Conservation (phyloP, 2,113 vertebrate species). For the Dascyllus trimaculatus region DNA sequence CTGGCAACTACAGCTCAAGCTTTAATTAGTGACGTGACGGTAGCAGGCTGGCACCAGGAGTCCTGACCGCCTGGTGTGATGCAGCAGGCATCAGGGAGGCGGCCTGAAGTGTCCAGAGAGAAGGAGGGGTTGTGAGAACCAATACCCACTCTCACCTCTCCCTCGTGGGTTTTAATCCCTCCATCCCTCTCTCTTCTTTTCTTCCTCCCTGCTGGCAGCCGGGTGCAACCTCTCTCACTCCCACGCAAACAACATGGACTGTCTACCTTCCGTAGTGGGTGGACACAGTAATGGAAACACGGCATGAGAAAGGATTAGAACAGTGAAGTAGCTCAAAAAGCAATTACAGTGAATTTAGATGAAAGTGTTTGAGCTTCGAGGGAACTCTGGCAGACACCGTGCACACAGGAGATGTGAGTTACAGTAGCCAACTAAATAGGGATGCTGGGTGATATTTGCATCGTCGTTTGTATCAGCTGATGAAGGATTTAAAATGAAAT, state of each 20-base stretch:
- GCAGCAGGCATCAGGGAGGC: slow-evolving; percentile 2
- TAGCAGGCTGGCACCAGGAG: slow-evolving; percentile 10
- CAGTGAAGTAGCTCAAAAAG: not conserved
- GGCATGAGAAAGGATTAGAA: slow-evolving; percentile 5
- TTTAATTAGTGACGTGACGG: not conserved
- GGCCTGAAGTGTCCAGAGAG: not conserved
- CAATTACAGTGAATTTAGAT: not conserved
- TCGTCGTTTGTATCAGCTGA: no score
- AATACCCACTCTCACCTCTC: slow-evolving; percentile 36
- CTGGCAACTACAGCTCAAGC: no score
- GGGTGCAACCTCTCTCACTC: slow-evolving; percentile 64
- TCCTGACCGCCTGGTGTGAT: not conserved
- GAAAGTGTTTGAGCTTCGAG: no score
- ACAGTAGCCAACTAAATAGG: no score
- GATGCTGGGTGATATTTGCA: no score
- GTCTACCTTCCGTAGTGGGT: slow-evolving; percentile 23
- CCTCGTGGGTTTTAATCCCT: slow-evolving; percentile 44
- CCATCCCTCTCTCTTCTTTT: slow-evolving; percentile 16
- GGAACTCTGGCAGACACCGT: not conserved
- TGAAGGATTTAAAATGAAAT: no score
- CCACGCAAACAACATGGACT: slow-evolving; percentile 45
- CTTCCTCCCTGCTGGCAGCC: slow-evolving; percentile 22
- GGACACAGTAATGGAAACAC: slow-evolving; percentile 24
- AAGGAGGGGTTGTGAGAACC: slow-evolving; percentile 56
- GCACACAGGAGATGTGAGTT: no score